Percentiles rank a stretch among this genome's conserved stretches.
These are phyloP conservation scores for Saturnia japonica DNA, from an alignment of 2,888 invertebrate species.

Conservation along the genomic window DNA sequence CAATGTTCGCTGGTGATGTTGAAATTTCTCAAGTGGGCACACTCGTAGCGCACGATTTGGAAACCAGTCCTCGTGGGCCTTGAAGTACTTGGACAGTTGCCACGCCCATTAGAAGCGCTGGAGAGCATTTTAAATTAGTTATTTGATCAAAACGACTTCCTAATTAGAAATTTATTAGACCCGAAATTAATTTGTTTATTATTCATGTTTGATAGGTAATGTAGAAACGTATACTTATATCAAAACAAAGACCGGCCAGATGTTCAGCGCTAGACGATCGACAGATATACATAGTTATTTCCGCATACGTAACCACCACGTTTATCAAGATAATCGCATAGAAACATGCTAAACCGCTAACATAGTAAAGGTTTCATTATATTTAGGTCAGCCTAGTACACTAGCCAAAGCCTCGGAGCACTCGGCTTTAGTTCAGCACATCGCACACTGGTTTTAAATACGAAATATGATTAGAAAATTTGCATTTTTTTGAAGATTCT, in stretches of 20 bases:
- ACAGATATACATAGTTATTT: slow-evolving; percentile 52
- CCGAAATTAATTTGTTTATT: slow-evolving; percentile 20
- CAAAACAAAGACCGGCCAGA: slow-evolving; percentile 60
- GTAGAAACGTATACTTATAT: neutral
- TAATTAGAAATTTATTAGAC: slow-evolving; percentile 33
- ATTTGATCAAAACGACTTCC: slow-evolving; percentile 35
- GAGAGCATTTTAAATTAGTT: slow-evolving; percentile 43
- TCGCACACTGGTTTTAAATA: neutral
- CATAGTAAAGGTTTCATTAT: slow-evolving; percentile 59
- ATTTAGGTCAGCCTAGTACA: slow-evolving; percentile 32
- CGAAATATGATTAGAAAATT: slow-evolving; percentile 15
- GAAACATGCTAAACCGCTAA: slow-evolving; percentile 66
- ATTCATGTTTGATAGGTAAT: slow-evolving; percentile 4
- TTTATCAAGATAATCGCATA: slow-evolving; percentile 73
- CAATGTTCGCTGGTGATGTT: slow-evolving; percentile 55
- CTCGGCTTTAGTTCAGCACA: slow-evolving; percentile 23
- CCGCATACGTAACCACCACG: slow-evolving; percentile 71
- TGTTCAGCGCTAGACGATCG: slow-evolving; percentile 57
- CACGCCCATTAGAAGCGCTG: slow-evolving; percentile 67
- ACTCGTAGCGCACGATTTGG: slow-evolving; percentile 63
- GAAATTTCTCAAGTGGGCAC: slow-evolving; percentile 67
- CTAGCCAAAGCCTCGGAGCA: slow-evolving; percentile 27
- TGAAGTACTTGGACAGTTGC: slow-evolving; percentile 71
- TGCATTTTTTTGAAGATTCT: slow-evolving; percentile 24
- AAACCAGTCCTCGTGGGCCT: slow-evolving; percentile 70